Conservation (phyloP, 2,888 invertebrate genomes). For the Clusia tigrina region DNA sequence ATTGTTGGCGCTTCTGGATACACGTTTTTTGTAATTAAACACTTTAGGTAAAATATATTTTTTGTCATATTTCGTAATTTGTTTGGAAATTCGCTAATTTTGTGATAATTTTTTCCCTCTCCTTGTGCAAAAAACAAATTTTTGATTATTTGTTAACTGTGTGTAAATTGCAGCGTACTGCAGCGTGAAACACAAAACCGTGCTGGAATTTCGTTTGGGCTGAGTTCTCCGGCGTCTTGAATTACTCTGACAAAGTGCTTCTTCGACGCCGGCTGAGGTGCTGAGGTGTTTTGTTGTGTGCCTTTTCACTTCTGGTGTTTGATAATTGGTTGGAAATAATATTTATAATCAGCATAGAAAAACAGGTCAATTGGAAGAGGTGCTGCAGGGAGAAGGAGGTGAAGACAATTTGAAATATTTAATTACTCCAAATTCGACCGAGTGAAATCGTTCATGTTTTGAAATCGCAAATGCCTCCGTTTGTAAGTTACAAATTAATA, state of each 20-base stretch:
- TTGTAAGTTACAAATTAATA: too few relatives aligned
- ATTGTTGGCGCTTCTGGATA: slow-evolving; percentile 18
- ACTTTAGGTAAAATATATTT: not conserved
- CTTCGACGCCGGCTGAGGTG: too few relatives aligned
- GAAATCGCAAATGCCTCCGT: too few relatives aligned
- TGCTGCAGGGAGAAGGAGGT: too few relatives aligned
- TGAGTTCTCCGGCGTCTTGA: not conserved
- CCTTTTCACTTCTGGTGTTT: too few relatives aligned
- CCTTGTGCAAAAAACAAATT: not conserved
- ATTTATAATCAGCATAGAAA: too few relatives aligned
- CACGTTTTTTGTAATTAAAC: slow-evolving; percentile 22
- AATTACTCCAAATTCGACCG: too few relatives aligned
- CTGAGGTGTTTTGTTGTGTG: too few relatives aligned
- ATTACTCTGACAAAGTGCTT: slow-evolving; percentile 2
- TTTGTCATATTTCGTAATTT: not conserved
- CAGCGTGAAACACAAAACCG: slow-evolving; percentile 14
- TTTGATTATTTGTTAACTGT: slow-evolving; percentile 1
- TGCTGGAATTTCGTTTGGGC: slow-evolving; percentile 21
- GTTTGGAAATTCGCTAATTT: not conserved
- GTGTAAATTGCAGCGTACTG: slow-evolving; percentile 9
- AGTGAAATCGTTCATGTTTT: too few relatives aligned
- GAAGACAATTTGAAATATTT: too few relatives aligned
- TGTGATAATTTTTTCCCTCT: not conserved
- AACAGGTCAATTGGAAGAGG: too few relatives aligned
- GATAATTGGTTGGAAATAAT: too few relatives aligned